phyloP scores from a whole-genome alignment of 1,140 invertebrate species.

The Melipona quadrifasciata region DNA sequence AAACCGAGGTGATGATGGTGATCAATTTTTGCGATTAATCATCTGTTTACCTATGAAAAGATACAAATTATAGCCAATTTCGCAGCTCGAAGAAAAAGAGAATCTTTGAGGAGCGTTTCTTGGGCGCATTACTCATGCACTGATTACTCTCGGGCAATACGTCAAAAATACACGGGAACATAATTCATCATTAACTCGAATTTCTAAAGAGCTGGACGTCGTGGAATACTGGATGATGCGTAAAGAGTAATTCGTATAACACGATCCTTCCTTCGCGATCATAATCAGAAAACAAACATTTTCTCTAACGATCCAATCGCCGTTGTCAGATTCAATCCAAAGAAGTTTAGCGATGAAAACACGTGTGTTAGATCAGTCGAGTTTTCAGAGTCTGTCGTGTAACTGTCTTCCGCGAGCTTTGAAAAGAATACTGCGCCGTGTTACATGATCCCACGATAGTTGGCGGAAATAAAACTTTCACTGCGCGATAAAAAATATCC shows the following conservation, averaged over 20 bases:
- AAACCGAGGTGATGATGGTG: background rate
- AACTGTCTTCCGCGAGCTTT: background rate
- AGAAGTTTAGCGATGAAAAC: background rate
- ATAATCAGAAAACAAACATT: background rate
- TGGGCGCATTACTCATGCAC: background rate
- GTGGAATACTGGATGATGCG: background rate
- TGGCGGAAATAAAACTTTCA: background rate
- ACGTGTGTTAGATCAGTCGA: background rate
- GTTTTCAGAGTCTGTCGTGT: background rate
- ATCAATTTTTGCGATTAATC: slow-evolving; percentile 10
- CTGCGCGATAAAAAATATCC: background rate
- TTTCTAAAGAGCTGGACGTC: background rate
- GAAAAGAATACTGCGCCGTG: background rate
- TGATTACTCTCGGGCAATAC: background rate
- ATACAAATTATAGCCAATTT: slow-evolving; percentile 2
- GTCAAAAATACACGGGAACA: background rate
- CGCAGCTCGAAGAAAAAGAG: background rate
- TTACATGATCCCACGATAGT: background rate
- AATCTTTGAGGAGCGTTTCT: slow-evolving; percentile 5
- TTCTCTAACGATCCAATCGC: background rate
- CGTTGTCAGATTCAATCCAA: background rate
- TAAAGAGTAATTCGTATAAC: background rate
- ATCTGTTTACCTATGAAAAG: background rate
- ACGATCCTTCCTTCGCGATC: background rate
- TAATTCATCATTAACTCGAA: slow-evolving; percentile 2